Evolutionary conservation across 2,888 invertebrate genomes (phyloP).

Genomic region (Abscondita cerata): DNA sequence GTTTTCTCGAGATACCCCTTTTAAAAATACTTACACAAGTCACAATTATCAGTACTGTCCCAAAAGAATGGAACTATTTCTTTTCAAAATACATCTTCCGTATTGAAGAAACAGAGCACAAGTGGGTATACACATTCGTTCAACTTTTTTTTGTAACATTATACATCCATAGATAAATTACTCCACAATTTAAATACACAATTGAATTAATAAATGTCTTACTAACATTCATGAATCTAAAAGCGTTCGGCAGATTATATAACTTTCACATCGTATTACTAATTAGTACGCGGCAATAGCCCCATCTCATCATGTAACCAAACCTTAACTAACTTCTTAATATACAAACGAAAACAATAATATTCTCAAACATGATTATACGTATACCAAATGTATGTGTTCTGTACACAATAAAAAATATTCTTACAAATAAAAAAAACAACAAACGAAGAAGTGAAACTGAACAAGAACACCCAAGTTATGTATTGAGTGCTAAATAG

Average conservation of each 20-base stretch:
- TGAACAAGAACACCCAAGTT: conserved; percentile 41
- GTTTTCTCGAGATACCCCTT: conserved; percentile 24
- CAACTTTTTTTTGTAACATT: conserved; percentile 41
- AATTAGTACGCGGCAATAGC: conserved; percentile 21
- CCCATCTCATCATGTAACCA: conserved; percentile 22
- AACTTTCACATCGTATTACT: conserved; percentile 20
- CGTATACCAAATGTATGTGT: conserved; percentile 58
- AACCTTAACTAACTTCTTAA: conserved; percentile 29
- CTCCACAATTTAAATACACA: too few species aligned
- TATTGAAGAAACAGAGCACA: conserved; percentile 41
- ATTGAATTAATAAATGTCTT: conserved; percentile 25
- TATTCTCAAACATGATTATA: conserved; percentile 60
- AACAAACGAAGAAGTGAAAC: conserved; percentile 48
- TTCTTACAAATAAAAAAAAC: conserved; percentile 48
- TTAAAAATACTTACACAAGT: conserved; percentile 34
- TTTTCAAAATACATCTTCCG: conserved; percentile 23
- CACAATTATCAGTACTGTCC: conserved; percentile 51
- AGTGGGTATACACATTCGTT: conserved; percentile 41
- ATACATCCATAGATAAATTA: conserved; percentile 39
- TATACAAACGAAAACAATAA: conserved; percentile 57
- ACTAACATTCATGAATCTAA: conserved; percentile 28
- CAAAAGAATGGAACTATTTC: conserved; percentile 45
- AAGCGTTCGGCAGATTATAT: conserved; percentile 31
- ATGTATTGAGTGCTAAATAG: conserved; percentile 36
- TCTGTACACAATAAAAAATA: conserved; percentile 53